Percentiles rank a stretch among this genome's conserved stretches.
Evolutionary conservation across 2,113 vertebrate species (phyloP).

Genomic region (Oncorhynchus mykiss): DNA sequence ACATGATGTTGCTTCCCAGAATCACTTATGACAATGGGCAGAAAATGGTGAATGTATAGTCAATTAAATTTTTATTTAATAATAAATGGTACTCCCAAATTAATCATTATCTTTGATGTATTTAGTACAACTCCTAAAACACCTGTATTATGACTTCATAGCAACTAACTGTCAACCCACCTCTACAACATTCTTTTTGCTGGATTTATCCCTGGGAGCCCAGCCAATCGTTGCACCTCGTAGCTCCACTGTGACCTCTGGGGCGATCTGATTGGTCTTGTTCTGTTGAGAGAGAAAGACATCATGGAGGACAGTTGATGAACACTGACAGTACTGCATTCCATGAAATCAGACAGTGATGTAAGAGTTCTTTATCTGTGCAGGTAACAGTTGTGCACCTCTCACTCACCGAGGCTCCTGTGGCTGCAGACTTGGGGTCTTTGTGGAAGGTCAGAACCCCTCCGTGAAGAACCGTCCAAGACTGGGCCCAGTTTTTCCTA

Average conservation of each 20-base stretch:
- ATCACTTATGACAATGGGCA: no score
- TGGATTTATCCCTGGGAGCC: conserved; percentile 92
- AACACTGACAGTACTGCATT: neutral
- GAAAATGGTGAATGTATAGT: no score
- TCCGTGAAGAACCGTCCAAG: conserved; percentile 92
- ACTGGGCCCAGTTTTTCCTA: conserved; percentile 91
- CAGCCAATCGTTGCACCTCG: conserved; percentile 79
- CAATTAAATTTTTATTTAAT: neutral
- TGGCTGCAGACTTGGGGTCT: conserved; percentile 82
- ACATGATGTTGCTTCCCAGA: no score
- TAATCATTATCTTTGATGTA: no score
- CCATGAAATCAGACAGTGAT: neutral
- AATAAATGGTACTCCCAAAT: neutral
- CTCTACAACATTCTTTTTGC: conserved; percentile 95
- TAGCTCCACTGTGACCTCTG: conserved; percentile 84
- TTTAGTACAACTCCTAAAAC: no score
- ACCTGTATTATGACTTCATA: neutral
- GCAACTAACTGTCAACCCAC: conserved; percentile 63
- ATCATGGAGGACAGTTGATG: conserved; percentile 49
- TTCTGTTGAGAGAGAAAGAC: conserved; percentile 62
- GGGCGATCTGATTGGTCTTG: conserved; percentile 83
- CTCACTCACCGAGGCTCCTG: conserved; percentile 73
- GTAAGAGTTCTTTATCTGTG: conserved; percentile 15
- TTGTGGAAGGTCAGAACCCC: conserved; percentile 92
- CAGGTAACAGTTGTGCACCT: neutral